phyloP scores from a whole-genome alignment of 2,113 vertebrate species.

The Apodemus speciosus region DNA sequence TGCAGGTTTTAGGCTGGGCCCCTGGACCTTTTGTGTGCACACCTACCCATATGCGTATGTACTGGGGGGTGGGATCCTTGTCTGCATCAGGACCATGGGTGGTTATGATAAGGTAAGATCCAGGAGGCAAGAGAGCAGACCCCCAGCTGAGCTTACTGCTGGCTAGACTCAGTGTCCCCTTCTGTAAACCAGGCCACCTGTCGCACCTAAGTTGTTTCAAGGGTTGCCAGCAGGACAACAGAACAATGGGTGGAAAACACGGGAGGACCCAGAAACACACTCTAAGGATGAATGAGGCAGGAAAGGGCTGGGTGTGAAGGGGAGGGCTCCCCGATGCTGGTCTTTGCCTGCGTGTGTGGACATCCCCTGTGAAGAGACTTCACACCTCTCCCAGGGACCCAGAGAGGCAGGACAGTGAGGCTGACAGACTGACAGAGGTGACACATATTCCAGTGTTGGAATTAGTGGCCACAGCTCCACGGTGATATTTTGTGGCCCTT shows the following conservation, averaged over 20 bases:
- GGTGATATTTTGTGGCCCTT: not conserved
- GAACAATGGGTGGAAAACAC: conserved; percentile 2
- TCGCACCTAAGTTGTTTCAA: conserved; percentile 6
- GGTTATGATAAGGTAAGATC: not conserved
- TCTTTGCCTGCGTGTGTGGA: not conserved
- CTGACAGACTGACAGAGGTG: not conserved
- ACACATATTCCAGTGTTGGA: not conserved
- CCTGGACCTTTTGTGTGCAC: not conserved
- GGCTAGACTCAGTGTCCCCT: not conserved
- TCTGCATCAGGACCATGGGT: not conserved
- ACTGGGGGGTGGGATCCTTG: not conserved
- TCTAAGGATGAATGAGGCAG: not conserved
- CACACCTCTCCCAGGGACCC: not conserved
- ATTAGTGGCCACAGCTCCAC: not conserved
- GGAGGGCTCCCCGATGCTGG: not conserved
- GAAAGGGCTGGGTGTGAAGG: not conserved
- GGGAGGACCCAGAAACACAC: not conserved
- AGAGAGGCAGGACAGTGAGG: not conserved
- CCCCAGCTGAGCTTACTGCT: not conserved
- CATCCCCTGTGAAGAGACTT: not conserved
- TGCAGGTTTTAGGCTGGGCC: not conserved
- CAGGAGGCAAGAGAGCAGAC: not conserved
- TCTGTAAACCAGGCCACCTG: conserved; percentile 12
- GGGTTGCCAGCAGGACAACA: not conserved
- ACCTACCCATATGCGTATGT: not conserved